Base-by-base conservation (phyloP, 2,113 vertebrate species). In the Tilapia sparmanii region DNA sequence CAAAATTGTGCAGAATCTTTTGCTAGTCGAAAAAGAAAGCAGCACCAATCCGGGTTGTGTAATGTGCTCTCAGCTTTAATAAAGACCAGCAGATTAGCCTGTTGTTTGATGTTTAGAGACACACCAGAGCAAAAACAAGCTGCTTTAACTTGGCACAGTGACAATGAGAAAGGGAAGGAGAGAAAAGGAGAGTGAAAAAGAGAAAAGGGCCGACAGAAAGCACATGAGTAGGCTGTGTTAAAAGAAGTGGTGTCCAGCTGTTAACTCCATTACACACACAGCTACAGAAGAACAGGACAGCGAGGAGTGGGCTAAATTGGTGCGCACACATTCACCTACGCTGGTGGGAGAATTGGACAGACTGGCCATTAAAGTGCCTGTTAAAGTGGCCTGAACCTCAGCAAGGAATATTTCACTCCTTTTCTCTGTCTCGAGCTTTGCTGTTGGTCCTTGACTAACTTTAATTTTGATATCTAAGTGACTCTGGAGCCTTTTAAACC, bases 161-260 rank as follows among this genome's bases (percentile, higher is more conserved):
- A 86, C 66, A 83, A 33, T 66, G 24, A 79, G 61, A 12, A 31
- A 88, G 13, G 40, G 79, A 87, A 82, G 54, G 81, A 90, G 31
- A 80, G 71, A 86, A 90, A 86, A 52, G 18, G 45, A 84, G 45
- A 42, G 18, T 59, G 86, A 78, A 55, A 87, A 87, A 54, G 68
- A 81, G 61, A 71, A 87, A 87, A 86, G 59, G 31, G 80, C 81
- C 10, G 31, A 78, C 84, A 84, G 88, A 92, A 90, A 90, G 81
- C 82, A 83, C 86, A 89, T 52, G 61, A 93, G 90, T 76, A 83
- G 81, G 66, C 87, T 59, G 90, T 89, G 90, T 93, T 91, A 86
- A 91, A 91, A 89, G 91, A 94, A 93, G 93, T 90, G 93, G 82
- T 87, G 91, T 95, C 94, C 93, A 94, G 94, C 94, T 95, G 94